phyloP scores from a whole-genome alignment of 1,140 invertebrate species.

The Zelostemma sp. region DNA sequence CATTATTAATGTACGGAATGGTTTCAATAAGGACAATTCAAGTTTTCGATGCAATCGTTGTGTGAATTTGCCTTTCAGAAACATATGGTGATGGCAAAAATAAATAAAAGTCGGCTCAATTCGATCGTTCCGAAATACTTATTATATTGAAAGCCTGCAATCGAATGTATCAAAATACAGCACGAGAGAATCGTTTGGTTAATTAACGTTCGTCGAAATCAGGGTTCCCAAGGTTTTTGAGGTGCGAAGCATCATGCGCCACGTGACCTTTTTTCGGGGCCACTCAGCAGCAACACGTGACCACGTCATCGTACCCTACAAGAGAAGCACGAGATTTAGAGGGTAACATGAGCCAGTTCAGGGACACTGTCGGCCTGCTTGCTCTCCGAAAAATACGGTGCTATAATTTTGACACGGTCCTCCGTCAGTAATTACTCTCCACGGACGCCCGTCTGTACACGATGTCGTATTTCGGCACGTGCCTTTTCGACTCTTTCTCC shows the following conservation, averaged over 20 bases:
- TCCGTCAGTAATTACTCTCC: background rate
- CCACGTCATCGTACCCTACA: background rate
- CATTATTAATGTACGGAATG: too few species aligned
- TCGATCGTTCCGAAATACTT: too few species aligned
- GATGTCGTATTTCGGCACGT: background rate
- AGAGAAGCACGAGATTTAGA: background rate
- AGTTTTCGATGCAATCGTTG: too few species aligned
- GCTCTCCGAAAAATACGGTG: background rate
- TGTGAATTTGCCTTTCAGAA: too few species aligned
- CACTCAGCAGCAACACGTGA: background rate
- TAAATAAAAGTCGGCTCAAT: too few species aligned
- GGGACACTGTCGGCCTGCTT: background rate
- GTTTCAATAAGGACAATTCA: too few species aligned
- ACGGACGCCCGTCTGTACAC: background rate
- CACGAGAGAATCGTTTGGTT: too few species aligned
- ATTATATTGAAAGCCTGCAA: too few species aligned
- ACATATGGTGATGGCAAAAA: too few species aligned
- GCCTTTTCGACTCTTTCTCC: background rate
- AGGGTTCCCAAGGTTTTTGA: background rate
- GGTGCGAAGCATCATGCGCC: background rate
- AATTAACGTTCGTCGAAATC: background rate
- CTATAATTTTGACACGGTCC: background rate
- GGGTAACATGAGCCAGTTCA: background rate
- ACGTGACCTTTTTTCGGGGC: background rate
- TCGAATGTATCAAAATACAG: too few species aligned